A percentile compares a stretch with the other conserved stretches of the same genome.
phyloP scores from a whole-genome alignment of 2,113 vertebrate genomes.

The Synodontis membranacea region DNA sequence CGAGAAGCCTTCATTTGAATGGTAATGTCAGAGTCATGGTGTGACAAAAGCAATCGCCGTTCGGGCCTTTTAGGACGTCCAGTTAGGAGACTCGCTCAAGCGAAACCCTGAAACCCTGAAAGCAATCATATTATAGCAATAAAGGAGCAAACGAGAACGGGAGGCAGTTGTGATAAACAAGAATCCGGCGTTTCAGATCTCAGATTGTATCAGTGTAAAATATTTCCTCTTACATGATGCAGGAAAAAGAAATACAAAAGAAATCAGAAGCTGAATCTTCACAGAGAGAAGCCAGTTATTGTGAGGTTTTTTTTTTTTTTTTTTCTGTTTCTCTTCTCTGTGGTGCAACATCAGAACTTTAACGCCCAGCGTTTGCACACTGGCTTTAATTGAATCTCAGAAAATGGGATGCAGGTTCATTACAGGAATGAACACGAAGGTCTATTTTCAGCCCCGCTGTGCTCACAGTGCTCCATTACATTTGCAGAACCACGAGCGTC shows the following conservation, averaged over 20 bases:
- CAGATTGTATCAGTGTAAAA: background rate
- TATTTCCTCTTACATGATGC: background rate
- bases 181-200: background rate
- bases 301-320: background rate
- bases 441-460: conserved; percentile 16
- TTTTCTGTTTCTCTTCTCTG: background rate
- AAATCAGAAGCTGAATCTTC: background rate
- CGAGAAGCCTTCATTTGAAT: conserved; percentile 38
- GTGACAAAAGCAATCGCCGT: conserved; percentile 35
- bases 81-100: conserved; percentile 34
- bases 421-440: background rate
- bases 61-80: conserved; percentile 30
- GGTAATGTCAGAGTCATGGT: conserved; percentile 34
- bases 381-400: conserved; percentile 35
- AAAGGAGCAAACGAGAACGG: background rate
- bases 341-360: background rate
- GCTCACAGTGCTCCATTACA: background rate
- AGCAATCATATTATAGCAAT: conserved; percentile 25
- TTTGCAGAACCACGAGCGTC: background rate
- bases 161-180: conserved; percentile 7
- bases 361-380: conserved; percentile 14
- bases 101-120: conserved; percentile 22
- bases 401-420: conserved; percentile 13
- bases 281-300: background rate
- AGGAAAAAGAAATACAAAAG: background rate